phyloP scores from a whole-genome alignment of 2,888 invertebrate genomes.

The Stenurella melanura region DNA sequence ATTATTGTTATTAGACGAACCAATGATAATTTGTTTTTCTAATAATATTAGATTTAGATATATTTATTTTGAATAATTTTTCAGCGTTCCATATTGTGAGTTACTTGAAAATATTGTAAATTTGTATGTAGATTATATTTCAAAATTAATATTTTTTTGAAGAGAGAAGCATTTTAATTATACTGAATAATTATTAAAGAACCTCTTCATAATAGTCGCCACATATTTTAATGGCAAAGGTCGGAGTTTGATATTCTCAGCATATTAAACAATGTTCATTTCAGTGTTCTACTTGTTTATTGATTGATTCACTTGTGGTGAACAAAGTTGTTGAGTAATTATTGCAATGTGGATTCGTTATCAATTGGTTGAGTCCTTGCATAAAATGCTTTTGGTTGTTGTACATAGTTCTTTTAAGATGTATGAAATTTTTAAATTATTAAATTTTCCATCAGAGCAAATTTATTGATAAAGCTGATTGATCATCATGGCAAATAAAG shows the following conservation, averaged over 20 bases:
- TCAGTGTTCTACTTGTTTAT: conserved; percentile 33
- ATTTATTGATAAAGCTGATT: conserved; percentile 41
- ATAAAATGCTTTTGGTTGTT: conserved; percentile 41
- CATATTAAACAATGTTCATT: conserved; percentile 37
- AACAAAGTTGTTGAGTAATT: conserved; percentile 39
- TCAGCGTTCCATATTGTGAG: not conserved
- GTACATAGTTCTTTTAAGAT: conserved; percentile 48
- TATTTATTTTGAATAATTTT: conserved; percentile 10
- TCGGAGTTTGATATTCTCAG: conserved; percentile 33
- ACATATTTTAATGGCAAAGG: conserved; percentile 19
- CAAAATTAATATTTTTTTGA: conserved; percentile 1
- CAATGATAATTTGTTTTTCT: not conserved
- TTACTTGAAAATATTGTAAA: conserved; percentile 1
- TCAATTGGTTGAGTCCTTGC: conserved; percentile 28
- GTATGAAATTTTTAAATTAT: conserved; percentile 46
- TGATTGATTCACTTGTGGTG: conserved; percentile 28
- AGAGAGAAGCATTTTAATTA: conserved; percentile 4
- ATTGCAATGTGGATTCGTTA: conserved; percentile 40
- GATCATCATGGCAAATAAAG: conserved; percentile 50
- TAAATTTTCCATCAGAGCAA: conserved; percentile 43
- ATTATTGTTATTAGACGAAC: not conserved
- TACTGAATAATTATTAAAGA: not conserved
- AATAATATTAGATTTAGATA: conserved; percentile 3
- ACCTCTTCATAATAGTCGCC: not conserved
- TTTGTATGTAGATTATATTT: not conserved